These are phyloP conservation scores for Tuberolachnus salignus DNA, from an alignment of 2,888 invertebrate genomes.

Conservation along the genomic window DNA sequence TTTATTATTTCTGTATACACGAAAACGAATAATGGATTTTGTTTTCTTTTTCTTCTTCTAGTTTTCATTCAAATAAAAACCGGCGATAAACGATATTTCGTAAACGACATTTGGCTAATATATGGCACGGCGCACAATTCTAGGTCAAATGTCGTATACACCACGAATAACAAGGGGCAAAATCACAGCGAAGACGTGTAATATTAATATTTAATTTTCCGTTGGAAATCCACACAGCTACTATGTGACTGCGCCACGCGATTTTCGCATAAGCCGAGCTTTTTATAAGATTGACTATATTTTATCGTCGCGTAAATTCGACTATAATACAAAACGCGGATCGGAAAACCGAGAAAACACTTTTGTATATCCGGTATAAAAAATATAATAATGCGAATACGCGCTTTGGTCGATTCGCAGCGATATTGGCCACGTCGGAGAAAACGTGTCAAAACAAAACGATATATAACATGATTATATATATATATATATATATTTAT, in stretches of 20 bases:
- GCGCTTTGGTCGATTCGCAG: not conserved
- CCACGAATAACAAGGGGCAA: not conserved
- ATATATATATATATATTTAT: too few relatives aligned
- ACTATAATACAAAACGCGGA: not conserved
- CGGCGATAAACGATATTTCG: too few relatives aligned
- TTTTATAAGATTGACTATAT: not conserved
- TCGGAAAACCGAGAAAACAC: slow-evolving; percentile 9
- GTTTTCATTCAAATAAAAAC: too few relatives aligned
- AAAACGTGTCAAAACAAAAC: not conserved
- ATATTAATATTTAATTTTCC: slow-evolving; percentile 36
- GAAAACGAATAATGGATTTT: too few relatives aligned
- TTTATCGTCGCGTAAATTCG: not conserved
- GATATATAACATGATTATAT: not conserved
- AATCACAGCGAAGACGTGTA: not conserved
- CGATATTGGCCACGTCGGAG: not conserved
- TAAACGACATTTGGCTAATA: not conserved
- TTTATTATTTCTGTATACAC: too few relatives aligned
- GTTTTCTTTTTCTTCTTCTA: too few relatives aligned
- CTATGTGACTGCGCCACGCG: not conserved
- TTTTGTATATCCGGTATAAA: not conserved
- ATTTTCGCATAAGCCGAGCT: not conserved
- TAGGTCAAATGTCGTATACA: not conserved
- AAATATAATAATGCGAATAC: not conserved
- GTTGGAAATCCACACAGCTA: not conserved
- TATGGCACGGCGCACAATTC: not conserved